phyloP scores from a whole-genome alignment of 92 coral and sea anemone genomes.

The Parazoanthus atlanticus region DNA sequence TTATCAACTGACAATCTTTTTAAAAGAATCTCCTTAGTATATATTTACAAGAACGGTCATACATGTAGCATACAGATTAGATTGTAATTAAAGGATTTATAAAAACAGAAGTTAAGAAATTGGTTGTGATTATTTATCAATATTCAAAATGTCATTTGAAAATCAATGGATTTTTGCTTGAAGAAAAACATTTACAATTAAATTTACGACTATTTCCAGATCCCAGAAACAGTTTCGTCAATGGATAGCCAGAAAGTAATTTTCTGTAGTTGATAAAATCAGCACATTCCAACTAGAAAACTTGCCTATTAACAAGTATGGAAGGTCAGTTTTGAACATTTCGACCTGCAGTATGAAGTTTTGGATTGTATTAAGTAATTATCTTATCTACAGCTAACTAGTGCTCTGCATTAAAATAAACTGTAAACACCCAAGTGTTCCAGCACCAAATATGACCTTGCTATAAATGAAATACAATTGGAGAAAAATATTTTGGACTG shows the following conservation, averaged over 20 bases:
- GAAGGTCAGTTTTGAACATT: not conserved
- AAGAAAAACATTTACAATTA: not conserved
- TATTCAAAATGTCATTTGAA: not conserved
- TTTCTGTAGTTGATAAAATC: not conserved
- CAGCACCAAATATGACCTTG: not conserved
- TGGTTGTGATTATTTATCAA: not conserved
- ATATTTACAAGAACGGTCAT: not conserved
- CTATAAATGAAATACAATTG: not conserved
- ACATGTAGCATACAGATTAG: not conserved
- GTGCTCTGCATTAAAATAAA: not conserved
- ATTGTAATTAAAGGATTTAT: not conserved
- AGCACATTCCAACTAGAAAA: too few relatives aligned
- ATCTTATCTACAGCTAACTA: not conserved
- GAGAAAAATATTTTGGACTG: too few relatives aligned
- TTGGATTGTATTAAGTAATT: not conserved
- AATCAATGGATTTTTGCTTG: not conserved
- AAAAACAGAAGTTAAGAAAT: not conserved
- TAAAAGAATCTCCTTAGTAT: not conserved
- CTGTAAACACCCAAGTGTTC: not conserved
- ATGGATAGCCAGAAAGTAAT: not conserved
- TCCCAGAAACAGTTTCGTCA: not conserved
- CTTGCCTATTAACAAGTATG: too few relatives aligned
- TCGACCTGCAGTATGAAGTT: not conserved
- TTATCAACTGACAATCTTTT: not conserved
- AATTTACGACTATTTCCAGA: not conserved